phyloP scores from a whole-genome alignment of 2,888 invertebrate species.

The Tenthredo distinguenda region DNA sequence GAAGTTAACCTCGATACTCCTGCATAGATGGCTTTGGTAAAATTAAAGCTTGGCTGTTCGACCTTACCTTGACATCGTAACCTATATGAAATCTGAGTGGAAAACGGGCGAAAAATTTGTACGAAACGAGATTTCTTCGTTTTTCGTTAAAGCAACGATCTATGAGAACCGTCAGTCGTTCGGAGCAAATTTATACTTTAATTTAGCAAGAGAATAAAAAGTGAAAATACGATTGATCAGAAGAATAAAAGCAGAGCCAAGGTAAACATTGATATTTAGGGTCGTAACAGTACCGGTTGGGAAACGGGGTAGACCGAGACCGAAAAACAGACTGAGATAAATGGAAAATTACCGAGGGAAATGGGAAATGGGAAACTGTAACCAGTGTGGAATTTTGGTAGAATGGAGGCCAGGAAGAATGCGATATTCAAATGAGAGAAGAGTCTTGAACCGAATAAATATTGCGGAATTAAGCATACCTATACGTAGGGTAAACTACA shows the following conservation, averaged over 20 bases:
- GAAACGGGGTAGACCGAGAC: neutral
- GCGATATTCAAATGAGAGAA: slow-evolving; percentile 21
- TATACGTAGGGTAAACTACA: neutral
- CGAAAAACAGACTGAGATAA: neutral
- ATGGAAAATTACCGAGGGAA: slow-evolving; percentile 17
- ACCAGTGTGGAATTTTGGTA: slow-evolving; percentile 3
- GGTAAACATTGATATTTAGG: neutral
- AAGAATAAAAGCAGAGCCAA: neutral
- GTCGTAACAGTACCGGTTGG: neutral
- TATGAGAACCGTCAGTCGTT: neutral
- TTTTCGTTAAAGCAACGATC: neutral
- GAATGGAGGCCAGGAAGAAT: slow-evolving; percentile 1
- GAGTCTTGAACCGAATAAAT: slow-evolving; percentile 22
- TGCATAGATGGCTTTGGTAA: neutral
- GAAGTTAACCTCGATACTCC: slow-evolving; percentile 16
- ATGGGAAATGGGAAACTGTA: slow-evolving; percentile 23
- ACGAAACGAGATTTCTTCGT: neutral
- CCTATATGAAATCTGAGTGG: neutral
- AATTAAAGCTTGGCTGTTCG: neutral
- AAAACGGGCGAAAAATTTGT: neutral
- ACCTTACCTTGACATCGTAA: neutral
- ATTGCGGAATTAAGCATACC: neutral
- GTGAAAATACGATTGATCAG: neutral
- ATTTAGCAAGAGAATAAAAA: neutral
- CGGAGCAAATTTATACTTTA: neutral